Percentiles rank a stretch among this genome's conserved stretches.
These are phyloP conservation scores for Sebastes vulpes DNA, from an alignment of 2,797 vertebrate species.

Conservation along the genomic window DNA sequence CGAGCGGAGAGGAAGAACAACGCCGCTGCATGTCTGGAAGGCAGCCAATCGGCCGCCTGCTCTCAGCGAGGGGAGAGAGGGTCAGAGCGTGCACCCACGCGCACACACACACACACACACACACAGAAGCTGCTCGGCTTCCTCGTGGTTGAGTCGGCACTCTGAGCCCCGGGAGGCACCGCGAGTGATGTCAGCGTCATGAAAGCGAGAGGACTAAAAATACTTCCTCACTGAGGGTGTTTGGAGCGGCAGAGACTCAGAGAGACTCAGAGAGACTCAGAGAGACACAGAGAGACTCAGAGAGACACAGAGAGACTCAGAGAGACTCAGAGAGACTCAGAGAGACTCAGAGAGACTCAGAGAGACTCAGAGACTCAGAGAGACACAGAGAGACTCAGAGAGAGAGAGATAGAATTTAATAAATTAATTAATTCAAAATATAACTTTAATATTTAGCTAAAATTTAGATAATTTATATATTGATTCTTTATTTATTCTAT, in stretches of 20 bases:
- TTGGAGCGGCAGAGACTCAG: neutral
- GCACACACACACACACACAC: neutral
- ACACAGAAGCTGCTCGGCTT: neutral
- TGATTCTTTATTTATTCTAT: neutral
- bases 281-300: too few species aligned
- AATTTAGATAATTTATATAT: neutral
- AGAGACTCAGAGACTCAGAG: too few species aligned
- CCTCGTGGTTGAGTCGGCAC: neutral
- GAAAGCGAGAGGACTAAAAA: constrained; percentile 63
- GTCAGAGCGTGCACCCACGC: neutral
- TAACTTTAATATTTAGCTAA: too few species aligned
- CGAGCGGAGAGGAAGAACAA: neutral
- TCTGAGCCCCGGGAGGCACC: constrained; percentile 4
- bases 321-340: too few species aligned
- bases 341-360: too few species aligned
- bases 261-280: neutral
- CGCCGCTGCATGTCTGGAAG: constrained; percentile 30
- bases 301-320: too few species aligned
- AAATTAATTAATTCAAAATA: neutral
- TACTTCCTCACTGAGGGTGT: constrained; percentile 2
- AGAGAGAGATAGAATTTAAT: neutral
- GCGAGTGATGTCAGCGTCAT: constrained; percentile 34
- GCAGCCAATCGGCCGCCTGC: constrained; percentile 41
- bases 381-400: too few species aligned
- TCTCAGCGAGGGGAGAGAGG: neutral